phyloP scores from a whole-genome alignment of 2,888 invertebrate species.

The Hipparchia sbordonii region DNA sequence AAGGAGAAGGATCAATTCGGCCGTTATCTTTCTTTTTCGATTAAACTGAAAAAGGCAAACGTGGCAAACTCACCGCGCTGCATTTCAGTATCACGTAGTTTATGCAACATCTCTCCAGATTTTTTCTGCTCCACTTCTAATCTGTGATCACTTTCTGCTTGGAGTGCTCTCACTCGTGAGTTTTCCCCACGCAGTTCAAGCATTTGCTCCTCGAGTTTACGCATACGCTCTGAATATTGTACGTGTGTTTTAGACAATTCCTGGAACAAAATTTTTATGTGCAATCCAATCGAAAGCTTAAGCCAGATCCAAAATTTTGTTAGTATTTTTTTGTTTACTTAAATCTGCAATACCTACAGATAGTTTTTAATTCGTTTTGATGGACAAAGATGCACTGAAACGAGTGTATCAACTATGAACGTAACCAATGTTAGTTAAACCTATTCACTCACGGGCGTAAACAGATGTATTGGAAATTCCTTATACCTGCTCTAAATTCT shows the following conservation, averaged over 20 bases:
- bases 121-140: conserved; percentile 27
- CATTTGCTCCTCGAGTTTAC: conserved; percentile 53
- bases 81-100: conserved; percentile 45
- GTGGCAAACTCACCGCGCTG: conserved; percentile 45
- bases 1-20: not conserved
- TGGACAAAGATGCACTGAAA: too few relatives aligned
- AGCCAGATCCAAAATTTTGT: not conserved
- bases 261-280: conserved; percentile 42
- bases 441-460: not conserved
- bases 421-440: too few relatives aligned
- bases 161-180: conserved; percentile 8
- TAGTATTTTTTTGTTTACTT: too few relatives aligned
- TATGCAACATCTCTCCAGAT: conserved; percentile 36
- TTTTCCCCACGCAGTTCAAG: conserved; percentile 46
- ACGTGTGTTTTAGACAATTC: conserved; percentile 53
- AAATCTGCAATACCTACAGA: too few relatives aligned
- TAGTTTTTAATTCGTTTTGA: not conserved
- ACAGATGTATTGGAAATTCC: not conserved
- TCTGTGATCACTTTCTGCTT: conserved; percentile 4
- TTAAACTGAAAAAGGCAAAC: not conserved
- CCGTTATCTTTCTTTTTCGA: too few relatives aligned
- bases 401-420: too few relatives aligned
- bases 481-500: conserved; percentile 60
- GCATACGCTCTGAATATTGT: conserved; percentile 53
- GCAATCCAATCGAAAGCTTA: not conserved